Percentiles rank a stretch among this genome's conserved stretches.
These are phyloP conservation scores for Pseudomugil gertrudae DNA, from an alignment of 2,797 vertebrate genomes.

Conservation along the genomic window DNA sequence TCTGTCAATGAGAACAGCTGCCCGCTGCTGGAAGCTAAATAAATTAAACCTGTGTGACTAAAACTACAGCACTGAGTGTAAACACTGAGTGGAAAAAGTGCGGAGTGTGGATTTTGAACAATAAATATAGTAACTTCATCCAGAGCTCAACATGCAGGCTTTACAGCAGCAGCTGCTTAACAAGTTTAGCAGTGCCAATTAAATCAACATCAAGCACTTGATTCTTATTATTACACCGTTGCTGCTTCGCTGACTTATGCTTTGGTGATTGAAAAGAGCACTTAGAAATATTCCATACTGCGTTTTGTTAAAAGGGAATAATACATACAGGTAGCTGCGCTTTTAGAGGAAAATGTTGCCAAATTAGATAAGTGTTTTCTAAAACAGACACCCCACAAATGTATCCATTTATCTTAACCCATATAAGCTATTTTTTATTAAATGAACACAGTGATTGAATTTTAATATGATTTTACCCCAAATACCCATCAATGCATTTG, in stretches of 20 bases:
- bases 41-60: too few relatives aligned
- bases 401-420: too few relatives aligned
- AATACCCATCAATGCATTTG: not conserved
- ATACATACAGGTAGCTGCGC: too few relatives aligned
- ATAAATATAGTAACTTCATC: not conserved
- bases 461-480: not conserved
- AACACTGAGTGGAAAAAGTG: too few relatives aligned
- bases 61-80: too few relatives aligned
- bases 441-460: not conserved
- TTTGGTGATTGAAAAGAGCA: not conserved
- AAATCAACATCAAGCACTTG: not conserved
- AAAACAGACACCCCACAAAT: too few relatives aligned
- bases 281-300: not conserved
- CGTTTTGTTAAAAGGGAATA: too few relatives aligned
- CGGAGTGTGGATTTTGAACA: too few relatives aligned
- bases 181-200: not conserved
- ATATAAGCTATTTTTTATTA: not conserved
- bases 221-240: not conserved
- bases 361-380: too few relatives aligned
- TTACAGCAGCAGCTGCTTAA: not conserved
- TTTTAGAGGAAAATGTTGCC: too few relatives aligned
- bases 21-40: too few relatives aligned
- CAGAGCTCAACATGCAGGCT: not conserved
- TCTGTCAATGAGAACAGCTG: too few relatives aligned
- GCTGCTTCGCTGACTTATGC: not conserved